Base-by-base conservation (phyloP, 2,888 invertebrate species). In the Bimastos eiseni region DNA sequence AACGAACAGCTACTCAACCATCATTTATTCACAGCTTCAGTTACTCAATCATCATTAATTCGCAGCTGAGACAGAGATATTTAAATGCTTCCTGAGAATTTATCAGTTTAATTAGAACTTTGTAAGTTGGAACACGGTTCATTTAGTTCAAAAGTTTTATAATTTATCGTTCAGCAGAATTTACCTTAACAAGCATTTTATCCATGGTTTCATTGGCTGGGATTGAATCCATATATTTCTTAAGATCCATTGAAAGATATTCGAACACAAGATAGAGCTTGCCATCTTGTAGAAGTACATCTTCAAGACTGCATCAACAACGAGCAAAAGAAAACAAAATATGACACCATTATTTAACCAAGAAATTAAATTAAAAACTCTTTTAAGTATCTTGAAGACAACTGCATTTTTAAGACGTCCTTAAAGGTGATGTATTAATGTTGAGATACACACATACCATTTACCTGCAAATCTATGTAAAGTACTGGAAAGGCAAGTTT, bases 171-270 rank as follows among this genome's bases (percentile, higher is more conserved):
- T 36, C 21, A 24, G 21, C 86, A 86, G 24, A 24, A 36, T 1
- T 86, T 93, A 98, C 98, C 95, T 98, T 97, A n/a, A 98, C 97
- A 30, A 98, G 96, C 92, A 96, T 96, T 37, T 97, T 96, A 92
- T 98, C 97, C 97, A 99, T 97, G 89, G 96, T 96, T 95, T 97
- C 97, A 49, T 97, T 97, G 91, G 96, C 95, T 33, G 97, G 97
- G 92, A 98, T 96, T 37, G 94, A 97, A 94, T 99, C 98, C 96
- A 99, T 97, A 94, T 98, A 98, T 95, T 98, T 98, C 95, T 98
- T 99, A 92, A 99, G 96, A 95, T 99, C 99, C 98, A 99, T 99
- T n/a, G 97, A 97, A 55, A 99, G 96, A 95, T 97, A 99, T 95
- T 99, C 99, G 95, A 99, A 99, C 93, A 99, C 98, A 92, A 99